phyloP scores from a whole-genome alignment of 2,113 vertebrate genomes.

The Phrynocephalus versicolor region DNA sequence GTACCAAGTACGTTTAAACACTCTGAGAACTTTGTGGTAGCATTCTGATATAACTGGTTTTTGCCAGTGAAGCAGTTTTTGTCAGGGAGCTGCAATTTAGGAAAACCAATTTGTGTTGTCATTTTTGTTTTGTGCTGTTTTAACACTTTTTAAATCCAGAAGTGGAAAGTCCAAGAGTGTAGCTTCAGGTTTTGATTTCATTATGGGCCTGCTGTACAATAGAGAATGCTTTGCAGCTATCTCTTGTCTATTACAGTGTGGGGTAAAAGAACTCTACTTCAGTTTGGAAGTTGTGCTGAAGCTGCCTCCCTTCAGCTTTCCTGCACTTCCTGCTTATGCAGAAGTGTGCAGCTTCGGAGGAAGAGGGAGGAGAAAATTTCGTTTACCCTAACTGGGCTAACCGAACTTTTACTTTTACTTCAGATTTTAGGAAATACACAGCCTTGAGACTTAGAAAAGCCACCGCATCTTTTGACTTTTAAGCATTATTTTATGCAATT shows the following conservation, averaged over 20 bases:
- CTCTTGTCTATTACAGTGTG: slow-evolving; percentile 3
- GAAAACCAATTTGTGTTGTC: background rate
- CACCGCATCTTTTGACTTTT: background rate
- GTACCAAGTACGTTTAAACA: fast-evolving
- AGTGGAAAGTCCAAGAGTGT: background rate
- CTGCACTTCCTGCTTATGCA: slow-evolving; percentile 46
- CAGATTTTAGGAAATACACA: background rate
- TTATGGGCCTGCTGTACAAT: background rate
- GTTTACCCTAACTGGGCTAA: slow-evolving; percentile 34
- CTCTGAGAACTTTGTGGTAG: background rate
- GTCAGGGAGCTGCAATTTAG: background rate
- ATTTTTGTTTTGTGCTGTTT: background rate
- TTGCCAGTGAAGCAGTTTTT: background rate
- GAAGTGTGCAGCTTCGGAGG: slow-evolving; percentile 23
- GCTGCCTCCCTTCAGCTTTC: slow-evolving; percentile 33
- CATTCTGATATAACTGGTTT: fast-evolving
- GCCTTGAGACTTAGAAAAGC: background rate
- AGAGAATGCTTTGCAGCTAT: background rate
- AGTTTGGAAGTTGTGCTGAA: slow-evolving; percentile 34
- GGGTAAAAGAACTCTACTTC: background rate
- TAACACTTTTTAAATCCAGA: background rate
- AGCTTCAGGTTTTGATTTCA: background rate
- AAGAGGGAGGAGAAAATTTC: slow-evolving; percentile 40
- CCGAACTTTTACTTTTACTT: slow-evolving; percentile 48
- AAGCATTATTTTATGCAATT: background rate